Evolutionary conservation across 2,888 invertebrate species (phyloP).

Genomic region (Drosophila monieri): DNA sequence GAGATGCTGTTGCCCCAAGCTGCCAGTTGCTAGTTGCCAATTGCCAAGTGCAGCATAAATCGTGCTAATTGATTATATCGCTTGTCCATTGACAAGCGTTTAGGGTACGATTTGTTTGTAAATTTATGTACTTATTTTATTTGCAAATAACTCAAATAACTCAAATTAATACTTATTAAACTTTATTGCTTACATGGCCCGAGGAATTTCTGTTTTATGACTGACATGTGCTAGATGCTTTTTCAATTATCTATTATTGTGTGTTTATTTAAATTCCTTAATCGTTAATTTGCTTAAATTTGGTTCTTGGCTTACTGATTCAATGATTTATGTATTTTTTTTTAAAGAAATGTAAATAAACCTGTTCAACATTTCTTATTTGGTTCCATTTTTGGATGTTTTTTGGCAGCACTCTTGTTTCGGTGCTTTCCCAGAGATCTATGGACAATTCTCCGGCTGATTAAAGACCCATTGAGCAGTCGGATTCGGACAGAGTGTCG

Average conservation of each 20-base stretch:
- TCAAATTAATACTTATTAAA: constrained; percentile 71
- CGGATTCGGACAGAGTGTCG: constrained; percentile 32
- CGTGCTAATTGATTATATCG: constrained; percentile 77
- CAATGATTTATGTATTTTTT: not conserved
- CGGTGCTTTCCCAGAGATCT: constrained; percentile 8
- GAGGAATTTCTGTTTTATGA: not conserved
- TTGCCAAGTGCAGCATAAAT: constrained; percentile 75
- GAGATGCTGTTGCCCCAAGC: constrained; percentile 26
- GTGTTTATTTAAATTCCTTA: not conserved
- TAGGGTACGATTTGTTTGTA: constrained; percentile 29
- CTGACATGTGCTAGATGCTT: not conserved
- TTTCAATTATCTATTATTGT: not conserved
- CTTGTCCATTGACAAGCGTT: constrained; percentile 65
- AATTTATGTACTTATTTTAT: constrained; percentile 35
- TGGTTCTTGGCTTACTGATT: not conserved
- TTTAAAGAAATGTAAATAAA: not conserved
- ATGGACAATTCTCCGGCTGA: constrained; percentile 26
- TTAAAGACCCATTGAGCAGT: constrained; percentile 29
- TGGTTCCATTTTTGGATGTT: not conserved
- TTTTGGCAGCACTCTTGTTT: not conserved
- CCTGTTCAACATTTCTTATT: not conserved
- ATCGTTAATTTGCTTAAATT: not conserved
- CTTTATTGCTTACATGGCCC: constrained; percentile 46
- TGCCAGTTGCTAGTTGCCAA: constrained; percentile 27
- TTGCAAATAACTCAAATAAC: constrained; percentile 59